phyloP scores from a whole-genome alignment of 2,797 vertebrate species.

The Phaenicophaeus curvirostris region DNA sequence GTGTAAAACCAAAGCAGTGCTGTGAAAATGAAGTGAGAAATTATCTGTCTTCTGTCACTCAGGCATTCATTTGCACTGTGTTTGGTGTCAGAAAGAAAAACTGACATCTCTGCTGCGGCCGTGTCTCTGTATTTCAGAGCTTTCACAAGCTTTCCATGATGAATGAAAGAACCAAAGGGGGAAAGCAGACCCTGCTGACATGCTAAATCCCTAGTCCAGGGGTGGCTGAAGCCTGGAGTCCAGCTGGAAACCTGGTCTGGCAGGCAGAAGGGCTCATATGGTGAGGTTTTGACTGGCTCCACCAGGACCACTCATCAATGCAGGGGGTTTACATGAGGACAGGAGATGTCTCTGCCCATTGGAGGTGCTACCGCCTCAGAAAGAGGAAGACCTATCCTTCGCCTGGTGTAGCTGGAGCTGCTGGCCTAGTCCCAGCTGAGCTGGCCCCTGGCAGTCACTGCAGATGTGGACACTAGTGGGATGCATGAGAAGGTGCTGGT shows the following conservation, averaged over 20 bases:
- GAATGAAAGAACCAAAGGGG: not conserved
- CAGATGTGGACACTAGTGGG: no score
- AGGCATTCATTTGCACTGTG: not conserved
- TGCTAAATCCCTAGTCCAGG: not conserved
- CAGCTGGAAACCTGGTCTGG: not conserved
- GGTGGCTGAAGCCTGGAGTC: not conserved
- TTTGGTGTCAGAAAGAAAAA: constrained; percentile 10
- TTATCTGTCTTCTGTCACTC: not conserved
- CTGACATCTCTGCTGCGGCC: not conserved
- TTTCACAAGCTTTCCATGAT: not conserved
- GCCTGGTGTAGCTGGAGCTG: rapidly evolving
- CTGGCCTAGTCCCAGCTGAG: not conserved
- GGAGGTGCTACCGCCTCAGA: not conserved
- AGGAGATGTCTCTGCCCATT: not conserved
- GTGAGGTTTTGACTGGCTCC: not conserved
- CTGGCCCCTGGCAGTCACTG: no score
- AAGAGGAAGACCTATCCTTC: rapidly evolving
- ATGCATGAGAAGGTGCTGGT: not conserved
- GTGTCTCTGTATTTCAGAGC: not conserved
- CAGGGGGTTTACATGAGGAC: rapidly evolving
- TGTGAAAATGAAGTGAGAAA: not conserved
- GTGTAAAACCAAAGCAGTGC: constrained; percentile 1
- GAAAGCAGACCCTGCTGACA: not conserved
- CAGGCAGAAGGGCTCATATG: not conserved
- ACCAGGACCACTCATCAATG: rapidly evolving